Percentiles rank a stretch among this genome's conserved stretches.
phyloP scores from a whole-genome alignment of 2,888 invertebrate genomes.

The Andrena camellia region DNA sequence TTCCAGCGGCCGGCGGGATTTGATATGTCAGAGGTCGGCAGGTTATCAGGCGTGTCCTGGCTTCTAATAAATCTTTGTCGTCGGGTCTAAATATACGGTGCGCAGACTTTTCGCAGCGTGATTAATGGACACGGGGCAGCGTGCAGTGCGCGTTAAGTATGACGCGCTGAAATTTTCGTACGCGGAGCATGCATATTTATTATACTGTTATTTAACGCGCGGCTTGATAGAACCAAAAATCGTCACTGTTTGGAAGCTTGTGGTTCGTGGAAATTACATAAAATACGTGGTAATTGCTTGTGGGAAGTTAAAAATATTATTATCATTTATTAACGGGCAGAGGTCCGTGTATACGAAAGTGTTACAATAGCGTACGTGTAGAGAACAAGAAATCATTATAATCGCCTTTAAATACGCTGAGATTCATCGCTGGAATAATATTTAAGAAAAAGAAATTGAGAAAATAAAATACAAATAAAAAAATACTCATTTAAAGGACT shows the following conservation, averaged over 20 bases:
- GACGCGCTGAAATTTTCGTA: background rate
- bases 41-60: slow-evolving; percentile 26
- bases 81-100: background rate
- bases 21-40: slow-evolving; percentile 52
- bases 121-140: slow-evolving; percentile 18
- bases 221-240: too few species aligned
- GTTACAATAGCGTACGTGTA: too few species aligned
- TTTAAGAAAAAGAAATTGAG: background rate
- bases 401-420: background rate
- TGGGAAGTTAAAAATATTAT: too few species aligned
- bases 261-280: too few species aligned
- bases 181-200: background rate
- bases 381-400: too few species aligned
- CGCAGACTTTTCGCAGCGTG: slow-evolving; percentile 1
- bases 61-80: slow-evolving; percentile 10
- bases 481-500: background rate
- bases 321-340: too few species aligned
- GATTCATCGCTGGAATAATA: slow-evolving; percentile 1
- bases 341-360: too few species aligned
- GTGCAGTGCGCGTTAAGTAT: background rate
- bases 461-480: background rate
- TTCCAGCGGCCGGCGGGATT: background rate
- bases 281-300: too few species aligned
- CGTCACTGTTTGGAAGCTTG: too few species aligned
- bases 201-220: too few species aligned